phyloP scores from a whole-genome alignment of 2,113 vertebrate species.

The Zonotrichia leucophrys region DNA sequence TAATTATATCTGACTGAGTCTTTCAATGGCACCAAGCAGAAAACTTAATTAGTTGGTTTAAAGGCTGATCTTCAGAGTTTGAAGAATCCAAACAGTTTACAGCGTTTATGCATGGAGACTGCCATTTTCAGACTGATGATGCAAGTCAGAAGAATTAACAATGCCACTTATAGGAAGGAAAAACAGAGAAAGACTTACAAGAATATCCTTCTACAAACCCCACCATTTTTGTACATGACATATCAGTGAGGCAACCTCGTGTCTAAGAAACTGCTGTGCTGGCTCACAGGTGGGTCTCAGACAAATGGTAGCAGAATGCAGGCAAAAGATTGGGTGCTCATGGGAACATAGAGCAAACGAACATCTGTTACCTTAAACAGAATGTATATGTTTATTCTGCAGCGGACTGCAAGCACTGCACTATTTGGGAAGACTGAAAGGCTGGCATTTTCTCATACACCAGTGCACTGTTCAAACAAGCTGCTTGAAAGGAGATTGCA shows the following conservation, averaged over 20 bases:
- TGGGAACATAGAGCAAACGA: slow-evolving; percentile 38
- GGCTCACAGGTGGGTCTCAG: slow-evolving; percentile 43
- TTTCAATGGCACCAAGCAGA: slow-evolving; percentile 79
- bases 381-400: slow-evolving; percentile 6
- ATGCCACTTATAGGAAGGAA: background rate
- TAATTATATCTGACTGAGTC: slow-evolving; percentile 91
- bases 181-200: background rate
- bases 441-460: slow-evolving; percentile 10
- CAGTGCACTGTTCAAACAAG: slow-evolving; percentile 35
- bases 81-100: slow-evolving; percentile 64
- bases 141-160: slow-evolving; percentile 24
- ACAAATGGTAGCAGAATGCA: slow-evolving; percentile 42
- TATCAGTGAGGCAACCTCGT: background rate
- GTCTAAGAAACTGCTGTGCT: slow-evolving; percentile 44
- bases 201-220: background rate
- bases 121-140: background rate
- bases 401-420: slow-evolving; percentile 23
- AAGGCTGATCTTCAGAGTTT: slow-evolving; percentile 49
- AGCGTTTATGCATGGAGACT: background rate
- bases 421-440: slow-evolving; percentile 35
- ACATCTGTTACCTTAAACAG: slow-evolving; percentile 61
- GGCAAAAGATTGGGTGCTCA: background rate
- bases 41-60: slow-evolving; percentile 89
- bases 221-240: background rate
- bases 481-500: slow-evolving; percentile 33